These are phyloP conservation scores for Drosophila peninsularis DNA, from an alignment of 2,888 invertebrate genomes.

Conservation along the genomic window DNA sequence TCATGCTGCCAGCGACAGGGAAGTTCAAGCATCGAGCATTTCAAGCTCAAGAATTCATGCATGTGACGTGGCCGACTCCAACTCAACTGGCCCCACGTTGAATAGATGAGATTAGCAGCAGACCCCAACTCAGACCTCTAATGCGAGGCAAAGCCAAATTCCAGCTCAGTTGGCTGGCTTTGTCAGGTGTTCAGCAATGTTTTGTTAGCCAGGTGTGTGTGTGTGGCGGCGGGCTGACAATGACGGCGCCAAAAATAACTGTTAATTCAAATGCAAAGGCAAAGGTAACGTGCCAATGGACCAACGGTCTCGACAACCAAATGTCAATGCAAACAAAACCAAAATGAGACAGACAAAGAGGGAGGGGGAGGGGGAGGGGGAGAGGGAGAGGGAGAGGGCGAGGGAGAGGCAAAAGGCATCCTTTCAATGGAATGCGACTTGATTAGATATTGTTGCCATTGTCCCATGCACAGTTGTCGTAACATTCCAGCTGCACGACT, in stretches of 20 bases:
- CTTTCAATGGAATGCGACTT: conserved; percentile 41
- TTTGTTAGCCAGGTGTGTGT: conserved; percentile 40
- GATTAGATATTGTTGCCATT: conserved; percentile 72
- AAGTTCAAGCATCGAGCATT: conserved; percentile 12
- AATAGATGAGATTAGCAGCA: conserved; percentile 68
- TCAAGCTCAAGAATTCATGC: conserved; percentile 30
- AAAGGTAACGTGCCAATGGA: conserved; percentile 75
- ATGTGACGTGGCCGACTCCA: conserved; percentile 28
- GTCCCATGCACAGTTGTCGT: conserved; percentile 21
- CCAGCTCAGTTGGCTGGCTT: conserved; percentile 29
- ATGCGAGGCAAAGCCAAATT: neutral
- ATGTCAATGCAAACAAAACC: conserved; percentile 74
- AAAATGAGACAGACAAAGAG: conserved; percentile 5
- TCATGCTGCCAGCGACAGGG: conserved; percentile 32
- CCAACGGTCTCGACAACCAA: conserved; percentile 54
- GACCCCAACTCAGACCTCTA: neutral
- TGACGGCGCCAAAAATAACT: conserved; percentile 76
- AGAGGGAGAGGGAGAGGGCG: neutral
- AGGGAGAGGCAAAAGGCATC: neutral
- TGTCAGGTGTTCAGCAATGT: conserved; percentile 43
- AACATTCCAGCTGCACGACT: conserved; percentile 21
- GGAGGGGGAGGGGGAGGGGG: too few species aligned
- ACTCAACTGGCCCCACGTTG: conserved; percentile 53
- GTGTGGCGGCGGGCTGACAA: conserved; percentile 1
- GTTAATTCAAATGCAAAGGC: conserved; percentile 78